Conservation (phyloP, 2,888 invertebrate species). For the Tortricodes alternella region DNA sequence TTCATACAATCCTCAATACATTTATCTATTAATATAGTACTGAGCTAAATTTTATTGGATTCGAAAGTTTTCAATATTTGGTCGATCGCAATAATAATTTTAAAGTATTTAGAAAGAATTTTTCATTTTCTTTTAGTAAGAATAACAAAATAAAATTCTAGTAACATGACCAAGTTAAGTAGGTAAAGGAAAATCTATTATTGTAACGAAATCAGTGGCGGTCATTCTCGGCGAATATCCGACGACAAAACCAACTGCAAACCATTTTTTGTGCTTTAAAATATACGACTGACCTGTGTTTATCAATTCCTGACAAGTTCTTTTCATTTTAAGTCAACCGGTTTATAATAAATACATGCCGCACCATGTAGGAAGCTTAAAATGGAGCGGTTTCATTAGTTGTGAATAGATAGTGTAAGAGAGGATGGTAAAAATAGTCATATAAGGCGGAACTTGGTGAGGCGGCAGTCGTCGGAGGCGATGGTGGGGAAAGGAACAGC, state of each 20-base stretch:
- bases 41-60: no score
- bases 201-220: slow-evolving; percentile 23
- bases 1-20: no score
- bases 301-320: slow-evolving; percentile 21
- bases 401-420: neutral
- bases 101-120: no score
- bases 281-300: slow-evolving; percentile 28
- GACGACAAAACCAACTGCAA: slow-evolving; percentile 13
- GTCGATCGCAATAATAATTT: no score
- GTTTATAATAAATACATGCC: slow-evolving; percentile 2
- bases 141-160: slow-evolving; percentile 3
- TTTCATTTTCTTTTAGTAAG: no score
- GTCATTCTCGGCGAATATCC: slow-evolving; percentile 7
- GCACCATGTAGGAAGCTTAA: neutral
- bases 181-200: slow-evolving; percentile 20
- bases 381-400: neutral
- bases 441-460: neutral
- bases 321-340: slow-evolving; percentile 14
- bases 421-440: neutral
- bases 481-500: neutral
- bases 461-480: neutral
- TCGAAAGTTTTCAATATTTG: no score
- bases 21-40: no score
- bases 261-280: slow-evolving; percentile 25
- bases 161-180: slow-evolving; percentile 7